Percentiles rank a stretch among this genome's conserved stretches.
Evolutionary conservation across 2,888 invertebrate genomes (phyloP).

Genomic region (Hirudinaria manillensis): DNA sequence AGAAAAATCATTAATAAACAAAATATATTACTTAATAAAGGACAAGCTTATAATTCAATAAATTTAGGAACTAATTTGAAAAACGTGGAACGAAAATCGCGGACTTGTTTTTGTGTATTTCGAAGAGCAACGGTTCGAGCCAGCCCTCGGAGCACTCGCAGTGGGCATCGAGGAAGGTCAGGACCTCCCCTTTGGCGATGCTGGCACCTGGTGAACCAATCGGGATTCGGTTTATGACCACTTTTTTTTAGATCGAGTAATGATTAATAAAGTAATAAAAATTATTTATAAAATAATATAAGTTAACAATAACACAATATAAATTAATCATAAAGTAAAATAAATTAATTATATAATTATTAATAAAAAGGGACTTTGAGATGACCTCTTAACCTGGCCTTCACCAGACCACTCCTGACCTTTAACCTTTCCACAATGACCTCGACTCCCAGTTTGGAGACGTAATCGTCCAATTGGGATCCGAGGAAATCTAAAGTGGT

Average conservation of each 20-base stretch:
- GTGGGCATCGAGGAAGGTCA: constrained; percentile 95
- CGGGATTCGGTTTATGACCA: neutral
- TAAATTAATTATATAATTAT: too few species aligned
- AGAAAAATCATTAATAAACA: too few species aligned
- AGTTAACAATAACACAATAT: too few species aligned
- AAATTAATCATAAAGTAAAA: too few species aligned
- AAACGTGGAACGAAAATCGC: neutral
- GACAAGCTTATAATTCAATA: too few species aligned
- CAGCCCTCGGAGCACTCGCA: constrained; percentile 98
- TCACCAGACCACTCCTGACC: constrained; percentile 86
- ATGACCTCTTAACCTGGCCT: constrained; percentile 80
- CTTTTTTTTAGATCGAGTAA: neutral
- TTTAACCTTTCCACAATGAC: constrained; percentile 81
- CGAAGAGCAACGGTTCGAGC: constrained; percentile 85
- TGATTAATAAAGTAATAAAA: neutral
- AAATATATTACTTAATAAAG: too few species aligned
- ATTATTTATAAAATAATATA: neutral
- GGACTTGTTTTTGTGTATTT: constrained; percentile 77
- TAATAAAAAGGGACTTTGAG: too few species aligned
- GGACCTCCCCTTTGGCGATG: constrained; percentile 66
- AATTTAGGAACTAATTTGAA: too few species aligned
- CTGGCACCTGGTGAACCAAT: constrained; percentile 47
- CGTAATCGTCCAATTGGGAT: constrained; percentile 79
- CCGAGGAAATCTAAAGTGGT: constrained; percentile 65
- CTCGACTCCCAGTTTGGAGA: constrained; percentile 74